A percentile compares a stretch with the other conserved stretches of the same genome.
Conservation (phyloP, 2,113 vertebrate genomes). For the Hucho hucho region DNA sequence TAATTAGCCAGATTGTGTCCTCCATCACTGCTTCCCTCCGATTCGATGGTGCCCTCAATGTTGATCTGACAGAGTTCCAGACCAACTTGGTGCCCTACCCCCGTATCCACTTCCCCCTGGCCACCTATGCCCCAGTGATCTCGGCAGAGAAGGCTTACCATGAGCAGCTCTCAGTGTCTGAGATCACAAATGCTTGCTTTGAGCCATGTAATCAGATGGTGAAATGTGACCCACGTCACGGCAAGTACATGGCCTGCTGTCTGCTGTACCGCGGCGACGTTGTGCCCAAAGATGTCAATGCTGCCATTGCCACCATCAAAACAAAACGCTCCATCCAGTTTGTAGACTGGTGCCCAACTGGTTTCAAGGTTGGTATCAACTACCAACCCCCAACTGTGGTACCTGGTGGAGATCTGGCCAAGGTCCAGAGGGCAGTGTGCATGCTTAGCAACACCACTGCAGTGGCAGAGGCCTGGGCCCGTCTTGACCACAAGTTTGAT, state of each 20-base stretch:
- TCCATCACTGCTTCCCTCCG: conserved; percentile 71
- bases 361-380: conserved; percentile 74
- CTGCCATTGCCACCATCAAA: conserved; percentile 77
- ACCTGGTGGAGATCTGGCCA: conserved; percentile 75
- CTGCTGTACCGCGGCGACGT: conserved; percentile 74
- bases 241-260: conserved; percentile 76
- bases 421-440: conserved; percentile 75
- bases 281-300: conserved; percentile 77
- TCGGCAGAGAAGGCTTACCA: conserved; percentile 74
- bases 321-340: conserved; percentile 75
- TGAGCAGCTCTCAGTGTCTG: conserved; percentile 66
- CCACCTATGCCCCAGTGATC: conserved; percentile 68
- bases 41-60: conserved; percentile 81
- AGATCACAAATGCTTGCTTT: conserved; percentile 71
- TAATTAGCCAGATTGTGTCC: too few relatives aligned
- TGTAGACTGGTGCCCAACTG: conserved; percentile 76
- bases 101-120: conserved; percentile 53
- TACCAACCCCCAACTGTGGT: conserved; percentile 71
- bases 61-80: conserved; percentile 82
- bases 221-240: conserved; percentile 68
- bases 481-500: conserved; percentile 77
- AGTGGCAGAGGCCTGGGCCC: conserved; percentile 77
- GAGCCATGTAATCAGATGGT: conserved; percentile 72
- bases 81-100: conserved; percentile 61
- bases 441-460: conserved; percentile 78